Percentiles rank a stretch among this genome's conserved stretches.
These are phyloP conservation scores for Drosophila pullipes DNA, from an alignment of 2,888 invertebrate species.

Conservation along the genomic window DNA sequence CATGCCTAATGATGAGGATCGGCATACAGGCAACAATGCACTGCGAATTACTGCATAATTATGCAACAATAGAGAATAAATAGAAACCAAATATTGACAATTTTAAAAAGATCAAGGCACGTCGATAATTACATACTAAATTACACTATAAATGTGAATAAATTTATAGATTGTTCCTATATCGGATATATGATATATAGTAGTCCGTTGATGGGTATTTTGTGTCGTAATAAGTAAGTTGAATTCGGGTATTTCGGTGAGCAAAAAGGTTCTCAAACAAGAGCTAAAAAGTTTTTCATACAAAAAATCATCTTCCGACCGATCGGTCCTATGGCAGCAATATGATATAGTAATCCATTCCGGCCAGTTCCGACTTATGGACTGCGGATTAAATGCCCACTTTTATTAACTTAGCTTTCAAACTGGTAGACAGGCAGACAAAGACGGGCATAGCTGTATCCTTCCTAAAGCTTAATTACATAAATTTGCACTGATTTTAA, in stretches of 20 bases:
- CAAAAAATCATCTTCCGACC: not conserved
- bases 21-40: slow-evolving; percentile 33
- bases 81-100: not conserved
- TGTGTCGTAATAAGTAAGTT: not conserved
- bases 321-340: not conserved
- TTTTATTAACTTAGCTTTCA: not conserved
- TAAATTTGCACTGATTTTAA: slow-evolving; percentile 4
- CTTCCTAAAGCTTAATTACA: not conserved
- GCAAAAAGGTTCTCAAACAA: not conserved
- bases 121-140: not conserved
- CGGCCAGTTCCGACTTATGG: not conserved
- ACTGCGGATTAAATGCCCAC: not conserved
- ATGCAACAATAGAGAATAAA: slow-evolving; percentile 41
- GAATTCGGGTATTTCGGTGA: not conserved
- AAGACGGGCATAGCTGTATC: accelerated
- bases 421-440: not conserved
- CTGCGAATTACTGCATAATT: slow-evolving; percentile 47
- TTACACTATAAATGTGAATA: accelerated
- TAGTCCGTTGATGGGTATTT: not conserved
- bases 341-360: not conserved
- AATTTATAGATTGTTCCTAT: not conserved
- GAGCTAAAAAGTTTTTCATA: not conserved
- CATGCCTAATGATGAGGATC: slow-evolving; percentile 23
- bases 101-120: not conserved
- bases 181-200: not conserved